phyloP scores from a whole-genome alignment of 2,797 vertebrate species.

The Bovichtus variegatus region DNA sequence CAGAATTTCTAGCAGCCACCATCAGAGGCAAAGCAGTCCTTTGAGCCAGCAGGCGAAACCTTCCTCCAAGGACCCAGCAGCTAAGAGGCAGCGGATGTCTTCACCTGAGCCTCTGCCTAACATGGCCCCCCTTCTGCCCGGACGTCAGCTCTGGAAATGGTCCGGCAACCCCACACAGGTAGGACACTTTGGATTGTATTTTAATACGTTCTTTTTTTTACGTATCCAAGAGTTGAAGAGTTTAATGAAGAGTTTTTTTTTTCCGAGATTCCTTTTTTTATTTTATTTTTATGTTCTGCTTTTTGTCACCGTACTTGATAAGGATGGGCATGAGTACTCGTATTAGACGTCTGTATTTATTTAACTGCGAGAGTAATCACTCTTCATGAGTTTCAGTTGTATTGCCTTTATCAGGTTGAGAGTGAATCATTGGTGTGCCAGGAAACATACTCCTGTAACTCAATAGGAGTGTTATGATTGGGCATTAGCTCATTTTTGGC shows the following conservation, averaged over 20 bases:
- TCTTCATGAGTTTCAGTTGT: neutral
- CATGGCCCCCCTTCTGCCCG: constrained; percentile 91
- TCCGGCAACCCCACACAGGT: constrained; percentile 98
- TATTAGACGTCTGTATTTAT: no score
- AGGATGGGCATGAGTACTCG: no score
- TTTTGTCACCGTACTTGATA: no score
- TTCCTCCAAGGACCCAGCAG: constrained; percentile 86
- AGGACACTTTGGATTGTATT: constrained; percentile 21
- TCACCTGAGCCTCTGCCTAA: constrained; percentile 92
- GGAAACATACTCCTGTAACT: neutral
- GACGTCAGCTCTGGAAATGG: constrained; percentile 97
- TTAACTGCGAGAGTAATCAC: no score
- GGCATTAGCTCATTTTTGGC: constrained; percentile 3
- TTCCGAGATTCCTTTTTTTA: neutral
- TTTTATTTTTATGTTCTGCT: neutral
- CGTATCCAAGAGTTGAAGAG: neutral
- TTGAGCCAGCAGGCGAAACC: constrained; percentile 84
- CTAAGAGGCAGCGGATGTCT: constrained; percentile 94
- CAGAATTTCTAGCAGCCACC: constrained; percentile 57
- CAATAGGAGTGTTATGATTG: neutral
- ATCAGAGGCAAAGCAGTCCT: constrained; percentile 56
- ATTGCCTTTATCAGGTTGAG: neutral
- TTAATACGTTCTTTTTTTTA: neutral
- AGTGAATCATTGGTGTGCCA: neutral
- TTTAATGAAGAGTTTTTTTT: neutral